A percentile compares a stretch with the other conserved stretches of the same genome.
These are phyloP conservation scores for Zeuzera pyrina DNA, from an alignment of 2,888 invertebrate species.

Conservation along the genomic window DNA sequence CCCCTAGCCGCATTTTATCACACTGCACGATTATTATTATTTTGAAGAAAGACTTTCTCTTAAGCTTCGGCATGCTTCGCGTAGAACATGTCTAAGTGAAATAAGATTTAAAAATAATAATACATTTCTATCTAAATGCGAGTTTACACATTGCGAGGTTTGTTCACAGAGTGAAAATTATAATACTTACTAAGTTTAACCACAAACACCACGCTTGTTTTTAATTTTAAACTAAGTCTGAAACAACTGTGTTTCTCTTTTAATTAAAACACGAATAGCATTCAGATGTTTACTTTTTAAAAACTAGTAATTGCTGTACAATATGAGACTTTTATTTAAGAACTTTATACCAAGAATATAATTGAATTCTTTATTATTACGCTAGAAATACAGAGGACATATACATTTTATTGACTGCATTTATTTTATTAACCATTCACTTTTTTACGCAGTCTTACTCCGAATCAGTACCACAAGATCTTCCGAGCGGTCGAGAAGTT, in stretches of 20 bases:
- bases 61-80: constrained; percentile 69
- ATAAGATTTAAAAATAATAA: constrained; percentile 14
- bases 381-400: too few relatives aligned
- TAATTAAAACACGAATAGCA: too few relatives aligned
- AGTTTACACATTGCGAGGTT: constrained; percentile 14
- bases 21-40: constrained; percentile 71
- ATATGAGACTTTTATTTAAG: too few relatives aligned
- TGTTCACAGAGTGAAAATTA: constrained; percentile 4
- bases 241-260: too few relatives aligned
- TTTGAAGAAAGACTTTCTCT: constrained; percentile 59
- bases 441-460: constrained; percentile 58
- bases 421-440: constrained; percentile 12
- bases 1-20: constrained; percentile 68
- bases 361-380: too few relatives aligned
- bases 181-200: too few relatives aligned
- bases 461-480: constrained; percentile 89
- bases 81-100: constrained; percentile 50
- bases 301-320: too few relatives aligned
- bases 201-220: not conserved
- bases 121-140: constrained; percentile 21
- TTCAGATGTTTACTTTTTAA: too few relatives aligned
- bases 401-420: too few relatives aligned
- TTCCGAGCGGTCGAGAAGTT: constrained; percentile 79
- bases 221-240: not conserved
- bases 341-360: too few relatives aligned